Conservation (phyloP, 1,140 invertebrate species). For the Globodera rostochiensis region DNA sequence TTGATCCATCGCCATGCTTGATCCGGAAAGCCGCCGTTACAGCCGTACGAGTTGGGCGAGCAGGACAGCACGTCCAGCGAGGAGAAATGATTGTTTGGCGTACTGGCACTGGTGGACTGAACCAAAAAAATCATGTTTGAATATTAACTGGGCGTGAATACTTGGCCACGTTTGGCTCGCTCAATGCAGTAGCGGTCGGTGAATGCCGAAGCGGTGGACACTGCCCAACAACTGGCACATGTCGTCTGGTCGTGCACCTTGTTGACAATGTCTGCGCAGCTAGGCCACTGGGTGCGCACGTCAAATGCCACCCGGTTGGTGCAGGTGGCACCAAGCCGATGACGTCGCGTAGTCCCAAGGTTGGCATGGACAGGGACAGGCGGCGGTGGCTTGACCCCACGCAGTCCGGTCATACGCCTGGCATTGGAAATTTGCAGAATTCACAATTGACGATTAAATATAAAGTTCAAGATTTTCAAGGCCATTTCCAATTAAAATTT, state of each 20-base stretch:
- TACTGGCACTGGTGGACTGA: neutral
- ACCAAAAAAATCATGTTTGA: no score
- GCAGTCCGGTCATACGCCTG: neutral
- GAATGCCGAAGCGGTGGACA: constrained; percentile 69
- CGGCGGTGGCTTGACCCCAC: neutral
- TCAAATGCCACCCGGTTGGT: constrained; percentile 75
- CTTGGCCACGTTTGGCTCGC: constrained; percentile 74
- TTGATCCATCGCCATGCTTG: constrained; percentile 17
- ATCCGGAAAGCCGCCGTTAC: constrained; percentile 19
- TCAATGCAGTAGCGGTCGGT: constrained; percentile 85
- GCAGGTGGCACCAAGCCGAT: neutral
- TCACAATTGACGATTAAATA: neutral
- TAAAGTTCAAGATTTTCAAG: neutral
- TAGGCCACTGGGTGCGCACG: constrained; percentile 77
- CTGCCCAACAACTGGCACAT: constrained; percentile 67
- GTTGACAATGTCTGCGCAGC: constrained; percentile 75
- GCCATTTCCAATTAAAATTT: neutral
- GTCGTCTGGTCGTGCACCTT: constrained; percentile 69
- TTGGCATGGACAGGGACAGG: neutral
- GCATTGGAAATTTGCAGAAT: neutral
- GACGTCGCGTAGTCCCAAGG: neutral
- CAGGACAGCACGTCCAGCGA: constrained; percentile 24
- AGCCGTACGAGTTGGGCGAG: constrained; percentile 10
- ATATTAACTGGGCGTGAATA: no score
- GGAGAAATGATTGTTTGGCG: neutral